phyloP scores from a whole-genome alignment of 2,113 vertebrate species.

The Neodontobutis hainanensis region DNA sequence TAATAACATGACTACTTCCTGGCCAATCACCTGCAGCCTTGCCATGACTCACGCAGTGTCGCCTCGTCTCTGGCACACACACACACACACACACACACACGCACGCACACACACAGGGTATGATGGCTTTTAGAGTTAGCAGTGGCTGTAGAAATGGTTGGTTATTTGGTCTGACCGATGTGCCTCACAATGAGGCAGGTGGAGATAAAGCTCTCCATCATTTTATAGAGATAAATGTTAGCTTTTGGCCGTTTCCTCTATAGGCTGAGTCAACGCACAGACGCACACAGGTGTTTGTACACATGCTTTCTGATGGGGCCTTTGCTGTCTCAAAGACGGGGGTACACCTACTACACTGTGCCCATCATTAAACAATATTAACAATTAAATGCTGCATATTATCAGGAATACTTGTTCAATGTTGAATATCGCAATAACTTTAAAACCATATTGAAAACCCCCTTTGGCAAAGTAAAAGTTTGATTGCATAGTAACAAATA shows the following conservation, averaged over 20 bases:
- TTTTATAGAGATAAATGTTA: constrained; percentile 78
- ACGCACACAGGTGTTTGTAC: constrained; percentile 10
- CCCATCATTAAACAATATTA: too few species aligned
- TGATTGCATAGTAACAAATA: too few species aligned
- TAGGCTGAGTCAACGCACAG: constrained; percentile 37
- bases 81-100: constrained; percentile 20
- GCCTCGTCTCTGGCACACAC: background rate
- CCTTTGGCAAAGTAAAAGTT: too few species aligned
- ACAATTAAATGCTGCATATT: too few species aligned
- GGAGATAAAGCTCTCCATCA: constrained; percentile 64
- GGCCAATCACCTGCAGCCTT: constrained; percentile 76
- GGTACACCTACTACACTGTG: constrained; percentile 9
- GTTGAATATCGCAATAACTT: too few species aligned
- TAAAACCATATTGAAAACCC: too few species aligned
- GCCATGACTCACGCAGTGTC: constrained; percentile 64
- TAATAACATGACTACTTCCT: constrained; percentile 80
- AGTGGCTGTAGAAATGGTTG: constrained; percentile 62
- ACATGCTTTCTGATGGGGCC: constrained; percentile 46
- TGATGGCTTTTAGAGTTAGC: constrained; percentile 65
- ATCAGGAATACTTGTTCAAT: too few species aligned
- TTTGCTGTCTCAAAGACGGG: constrained; percentile 47
- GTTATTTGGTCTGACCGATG: constrained; percentile 64
- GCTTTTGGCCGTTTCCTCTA: constrained; percentile 73
- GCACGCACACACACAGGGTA: constrained; percentile 39
- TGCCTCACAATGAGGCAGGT: constrained; percentile 67